Conservation (phyloP, 2,113 vertebrate genomes). For the Orycteropus afer region DNA sequence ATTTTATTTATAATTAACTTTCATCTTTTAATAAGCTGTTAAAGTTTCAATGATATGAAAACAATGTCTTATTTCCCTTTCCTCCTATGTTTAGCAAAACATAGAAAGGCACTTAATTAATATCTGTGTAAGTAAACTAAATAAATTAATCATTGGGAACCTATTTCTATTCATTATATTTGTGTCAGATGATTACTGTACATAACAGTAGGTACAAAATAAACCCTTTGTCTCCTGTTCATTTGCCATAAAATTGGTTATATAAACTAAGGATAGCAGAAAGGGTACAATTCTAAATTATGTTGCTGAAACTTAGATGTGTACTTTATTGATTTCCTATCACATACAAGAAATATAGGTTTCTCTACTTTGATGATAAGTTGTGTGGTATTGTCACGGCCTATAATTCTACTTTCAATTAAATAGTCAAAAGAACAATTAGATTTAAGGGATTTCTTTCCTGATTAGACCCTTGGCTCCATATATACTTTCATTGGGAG, state of each 20-base stretch:
- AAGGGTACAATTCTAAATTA: not conserved
- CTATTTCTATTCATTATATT: slow-evolving; percentile 35
- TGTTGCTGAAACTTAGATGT: not conserved
- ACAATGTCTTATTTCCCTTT: not conserved
- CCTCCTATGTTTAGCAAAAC: not conserved
- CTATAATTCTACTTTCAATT: slow-evolving; percentile 73
- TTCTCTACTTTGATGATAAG: slow-evolving; percentile 47
- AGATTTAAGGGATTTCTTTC: slow-evolving; percentile 64
- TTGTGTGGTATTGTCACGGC: slow-evolving; percentile 49
- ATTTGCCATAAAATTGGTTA: not conserved
- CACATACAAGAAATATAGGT: slow-evolving; percentile 41
- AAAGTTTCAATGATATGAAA: not conserved
- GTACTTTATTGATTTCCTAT: slow-evolving; percentile 42
- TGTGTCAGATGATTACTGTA: not conserved
- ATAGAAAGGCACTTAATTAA: not conserved
- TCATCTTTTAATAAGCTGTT: not conserved
- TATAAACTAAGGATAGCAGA: not conserved
- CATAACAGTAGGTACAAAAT: not conserved
- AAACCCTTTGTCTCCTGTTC: not conserved
- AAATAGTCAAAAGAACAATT: slow-evolving; percentile 76
- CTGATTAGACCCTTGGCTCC: slow-evolving; percentile 71
- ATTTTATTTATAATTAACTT: not conserved
- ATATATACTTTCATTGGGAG: slow-evolving; percentile 60
- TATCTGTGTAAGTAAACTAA: not conserved
- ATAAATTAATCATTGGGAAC: not conserved